These are phyloP conservation scores for Dastarcus helophoroides DNA, from an alignment of 2,888 invertebrate genomes.

Conservation along the genomic window DNA sequence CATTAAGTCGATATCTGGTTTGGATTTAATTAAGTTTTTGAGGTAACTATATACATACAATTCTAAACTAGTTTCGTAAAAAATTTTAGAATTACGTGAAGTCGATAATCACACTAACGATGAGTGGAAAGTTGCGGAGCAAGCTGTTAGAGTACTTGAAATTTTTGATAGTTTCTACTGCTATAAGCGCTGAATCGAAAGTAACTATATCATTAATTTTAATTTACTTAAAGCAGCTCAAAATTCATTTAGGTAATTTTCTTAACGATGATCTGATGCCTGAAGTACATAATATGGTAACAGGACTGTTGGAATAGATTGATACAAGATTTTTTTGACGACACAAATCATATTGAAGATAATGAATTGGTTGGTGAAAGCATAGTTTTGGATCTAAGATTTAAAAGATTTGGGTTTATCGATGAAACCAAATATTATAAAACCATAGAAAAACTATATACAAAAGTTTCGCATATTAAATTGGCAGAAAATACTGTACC, in stretches of 20 bases:
- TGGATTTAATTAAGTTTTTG: no score
- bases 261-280: slow-evolving; percentile 5
- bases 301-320: slow-evolving; percentile 9
- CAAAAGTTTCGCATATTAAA: slow-evolving; percentile 10
- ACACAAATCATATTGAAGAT: slow-evolving; percentile 8
- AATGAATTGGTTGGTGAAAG: slow-evolving; percentile 11
- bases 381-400: slow-evolving; percentile 13
- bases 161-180: slow-evolving; percentile 2
- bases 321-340: slow-evolving; percentile 9
- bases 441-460: slow-evolving; percentile 10
- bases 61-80: no score
- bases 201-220: slow-evolving; percentile 3
- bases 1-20: no score
- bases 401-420: slow-evolving; percentile 12
- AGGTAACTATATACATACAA: no score
- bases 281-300: slow-evolving; percentile 11
- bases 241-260: slow-evolving; percentile 1
- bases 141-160: slow-evolving; percentile 4
- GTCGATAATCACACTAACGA: no score
- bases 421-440: slow-evolving; percentile 8
- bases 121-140: slow-evolving; percentile 6
- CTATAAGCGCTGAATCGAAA: slow-evolving; percentile 1
- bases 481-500: slow-evolving; percentile 3
- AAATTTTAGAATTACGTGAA: no score
- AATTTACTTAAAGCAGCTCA: slow-evolving; percentile 3